Conservation (phyloP, 2,113 vertebrate species). For the Neotragus pygmaeus region DNA sequence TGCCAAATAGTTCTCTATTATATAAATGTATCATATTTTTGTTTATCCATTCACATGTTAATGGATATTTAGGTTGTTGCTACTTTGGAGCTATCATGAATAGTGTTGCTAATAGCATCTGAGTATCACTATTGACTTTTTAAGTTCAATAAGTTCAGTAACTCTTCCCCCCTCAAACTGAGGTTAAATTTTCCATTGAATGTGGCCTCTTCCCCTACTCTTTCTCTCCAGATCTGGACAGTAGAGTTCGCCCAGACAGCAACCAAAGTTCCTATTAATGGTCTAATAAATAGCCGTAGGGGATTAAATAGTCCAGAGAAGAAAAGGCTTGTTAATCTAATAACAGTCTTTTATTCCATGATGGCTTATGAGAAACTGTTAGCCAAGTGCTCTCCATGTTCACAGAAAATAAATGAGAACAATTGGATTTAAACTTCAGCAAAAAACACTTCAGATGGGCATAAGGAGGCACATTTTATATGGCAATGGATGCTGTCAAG, state of each 20-base stretch:
- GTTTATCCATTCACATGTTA: background rate
- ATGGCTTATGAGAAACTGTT: conserved; percentile 41
- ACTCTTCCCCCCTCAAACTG: background rate
- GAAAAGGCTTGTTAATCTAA: conserved; percentile 13
- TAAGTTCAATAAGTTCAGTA: background rate
- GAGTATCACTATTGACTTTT: background rate
- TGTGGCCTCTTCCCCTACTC: background rate
- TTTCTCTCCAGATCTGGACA: background rate
- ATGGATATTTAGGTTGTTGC: background rate
- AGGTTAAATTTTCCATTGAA: background rate
- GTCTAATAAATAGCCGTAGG: conserved; percentile 5
- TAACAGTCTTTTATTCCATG: background rate
- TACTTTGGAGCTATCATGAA: background rate
- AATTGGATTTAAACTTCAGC: conserved; percentile 2
- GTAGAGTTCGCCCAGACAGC: background rate
- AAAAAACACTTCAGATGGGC: background rate
- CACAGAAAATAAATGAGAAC: conserved; percentile 11
- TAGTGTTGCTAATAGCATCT: background rate
- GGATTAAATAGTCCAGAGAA: background rate
- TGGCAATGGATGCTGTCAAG: background rate
- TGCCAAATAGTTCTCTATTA: background rate
- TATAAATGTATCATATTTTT: background rate
- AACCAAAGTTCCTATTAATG: background rate
- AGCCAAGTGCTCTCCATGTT: conserved; percentile 20
- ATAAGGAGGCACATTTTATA: background rate